Evolutionary conservation across 2,888 invertebrate genomes (phyloP).

Genomic region (Andrena dorsata): DNA sequence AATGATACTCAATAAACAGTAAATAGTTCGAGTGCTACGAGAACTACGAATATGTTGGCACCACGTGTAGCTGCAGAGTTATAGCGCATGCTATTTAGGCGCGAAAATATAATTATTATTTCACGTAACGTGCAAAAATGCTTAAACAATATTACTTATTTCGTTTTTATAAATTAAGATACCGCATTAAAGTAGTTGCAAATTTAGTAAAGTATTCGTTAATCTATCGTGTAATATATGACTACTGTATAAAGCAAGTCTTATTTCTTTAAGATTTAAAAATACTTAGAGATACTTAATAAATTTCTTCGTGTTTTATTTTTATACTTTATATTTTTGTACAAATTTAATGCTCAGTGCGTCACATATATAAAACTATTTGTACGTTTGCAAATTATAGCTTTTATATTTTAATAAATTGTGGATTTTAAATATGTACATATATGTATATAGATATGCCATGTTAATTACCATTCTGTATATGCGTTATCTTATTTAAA

Average conservation of each 20-base stretch:
- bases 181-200: neutral
- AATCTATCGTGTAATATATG: no score
- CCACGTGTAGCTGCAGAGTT: neutral
- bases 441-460: neutral
- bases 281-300: neutral
- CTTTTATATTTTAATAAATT: neutral
- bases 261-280: neutral
- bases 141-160: neutral
- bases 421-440: neutral
- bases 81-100: neutral
- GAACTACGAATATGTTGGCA: slow-evolving; percentile 21
- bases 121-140: neutral
- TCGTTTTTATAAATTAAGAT: neutral
- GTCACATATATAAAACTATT: neutral
- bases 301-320: neutral
- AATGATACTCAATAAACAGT: neutral
- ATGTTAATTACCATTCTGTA: neutral
- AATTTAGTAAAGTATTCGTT: neutral
- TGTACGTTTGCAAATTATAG: no score
- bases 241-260: neutral
- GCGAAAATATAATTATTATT: slow-evolving; percentile 5
- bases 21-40: slow-evolving; percentile 1
- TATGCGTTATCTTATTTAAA: neutral
- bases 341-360: neutral
- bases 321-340: neutral